Base-by-base conservation (phyloP, 2,888 invertebrate genomes). In the Agonopterix heracliana region DNA sequence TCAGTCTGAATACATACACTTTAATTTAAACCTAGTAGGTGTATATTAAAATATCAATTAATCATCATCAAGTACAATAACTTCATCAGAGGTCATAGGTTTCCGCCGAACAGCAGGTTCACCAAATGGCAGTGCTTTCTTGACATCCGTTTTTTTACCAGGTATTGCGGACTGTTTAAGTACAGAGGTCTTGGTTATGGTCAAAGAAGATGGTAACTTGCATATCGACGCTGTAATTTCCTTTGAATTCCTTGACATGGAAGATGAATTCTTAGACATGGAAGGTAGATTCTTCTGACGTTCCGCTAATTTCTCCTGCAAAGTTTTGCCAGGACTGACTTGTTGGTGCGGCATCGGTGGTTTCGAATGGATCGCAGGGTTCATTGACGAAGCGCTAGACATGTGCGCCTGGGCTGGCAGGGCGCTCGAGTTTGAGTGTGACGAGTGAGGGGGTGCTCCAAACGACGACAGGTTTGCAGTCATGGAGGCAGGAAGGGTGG, bases 261-360 rank as follows among this genome's bases (percentile, higher is more conserved):
- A 63, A 0, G 86, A n/a, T n/a, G n/a, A n/a, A 35, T 38, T 38
- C 5, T 70, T 76, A 1, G 74, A 46, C 1, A 74, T 63, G 9
- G 70, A 63, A 0, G 86, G 84, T 17, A 77, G 55, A 57, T 75
- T 76, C 63, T 93, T 92, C 55, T 92, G 91, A 51, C 90, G 84
- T 55, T 93, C 93, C 0, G 92, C 93, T 49, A 93, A 71, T 70
- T 92, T 93, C 66, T 93, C 92, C 63, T 93, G 93, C 50, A 93
- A 68, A 0, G 93, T 93, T 77, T 93, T 93, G 0, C 90, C 90
- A 0, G 91, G 90, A 59, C 90, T 90, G 1, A 80, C 76, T 65
- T 87, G 89, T 56, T 81, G 80, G 52, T 83, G 86, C 0, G 83
- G 80, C 66, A 73, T 55, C 1, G 74, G 81, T 0, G 81, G 84